These are phyloP conservation scores for Mamestra configurata DNA, from an alignment of 1,140 invertebrate genomes.

Conservation along the genomic window DNA sequence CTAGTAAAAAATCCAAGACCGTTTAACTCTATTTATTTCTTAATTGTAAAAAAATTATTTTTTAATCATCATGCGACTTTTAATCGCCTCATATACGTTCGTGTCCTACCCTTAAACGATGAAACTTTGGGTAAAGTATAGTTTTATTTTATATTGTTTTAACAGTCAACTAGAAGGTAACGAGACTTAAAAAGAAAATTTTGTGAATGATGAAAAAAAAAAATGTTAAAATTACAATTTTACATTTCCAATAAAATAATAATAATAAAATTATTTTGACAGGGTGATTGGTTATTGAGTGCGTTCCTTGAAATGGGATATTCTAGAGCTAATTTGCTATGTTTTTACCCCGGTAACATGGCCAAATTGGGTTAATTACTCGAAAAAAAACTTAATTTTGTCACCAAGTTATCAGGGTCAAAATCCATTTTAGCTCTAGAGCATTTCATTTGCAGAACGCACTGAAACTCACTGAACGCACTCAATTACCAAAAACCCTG, in stretches of 20 bases:
- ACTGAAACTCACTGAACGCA: too few species aligned
- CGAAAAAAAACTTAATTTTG: too few species aligned
- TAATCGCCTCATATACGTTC: constrained; percentile 1
- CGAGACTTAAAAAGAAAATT: constrained; percentile 1
- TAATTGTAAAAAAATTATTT: background rate
- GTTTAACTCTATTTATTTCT: constrained; percentile 9
- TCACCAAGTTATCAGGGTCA: too few species aligned
- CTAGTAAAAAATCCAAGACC: background rate
- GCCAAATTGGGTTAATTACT: too few species aligned
- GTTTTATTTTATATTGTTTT: background rate
- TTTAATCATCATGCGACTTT: constrained; percentile 13
- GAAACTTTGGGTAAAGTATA: too few species aligned
- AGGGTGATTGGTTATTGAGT: too few species aligned
- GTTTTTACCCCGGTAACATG: too few species aligned
- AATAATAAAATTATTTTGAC: background rate
- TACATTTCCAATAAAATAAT: constrained; percentile 24
- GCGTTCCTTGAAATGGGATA: too few species aligned
- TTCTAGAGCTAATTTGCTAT: too few species aligned
- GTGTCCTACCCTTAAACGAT: background rate
- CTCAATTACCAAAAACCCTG: too few species aligned
- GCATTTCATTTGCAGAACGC: too few species aligned
- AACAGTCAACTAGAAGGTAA: constrained; percentile 26
- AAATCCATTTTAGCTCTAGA: too few species aligned
- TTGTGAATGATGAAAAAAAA: constrained; percentile 35
- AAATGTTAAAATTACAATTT: constrained; percentile 10